Percentiles rank a stretch among this genome's conserved stretches.
phyloP scores from a whole-genome alignment of 2,888 invertebrate genomes.

The Apamea sordens region DNA sequence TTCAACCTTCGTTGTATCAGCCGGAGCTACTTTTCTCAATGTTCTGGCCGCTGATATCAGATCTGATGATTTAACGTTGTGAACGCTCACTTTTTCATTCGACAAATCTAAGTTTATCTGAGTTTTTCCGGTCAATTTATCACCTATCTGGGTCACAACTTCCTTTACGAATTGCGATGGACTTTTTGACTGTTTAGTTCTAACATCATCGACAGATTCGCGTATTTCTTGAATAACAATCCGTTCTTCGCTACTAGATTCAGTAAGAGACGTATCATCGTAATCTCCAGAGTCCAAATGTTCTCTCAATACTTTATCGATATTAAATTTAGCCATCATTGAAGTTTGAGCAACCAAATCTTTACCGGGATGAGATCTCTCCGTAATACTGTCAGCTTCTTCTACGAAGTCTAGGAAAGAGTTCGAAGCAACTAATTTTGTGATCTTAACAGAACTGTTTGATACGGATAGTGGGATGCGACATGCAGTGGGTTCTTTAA shows the following conservation, averaged over 20 bases:
- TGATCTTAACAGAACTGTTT: conserved; percentile 82
- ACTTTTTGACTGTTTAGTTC: conserved; percentile 74
- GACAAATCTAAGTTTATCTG: conserved; percentile 64
- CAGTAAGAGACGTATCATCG: conserved; percentile 84
- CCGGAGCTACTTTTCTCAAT: conserved; percentile 74
- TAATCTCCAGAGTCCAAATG: conserved; percentile 86
- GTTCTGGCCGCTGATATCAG: conserved; percentile 79
- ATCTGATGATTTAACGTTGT: conserved; percentile 82
- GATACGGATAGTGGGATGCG: conserved; percentile 82
- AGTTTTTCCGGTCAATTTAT: conserved; percentile 75
- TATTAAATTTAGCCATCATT: conserved; percentile 88
- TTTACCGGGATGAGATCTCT: conserved; percentile 80
- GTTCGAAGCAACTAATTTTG: conserved; percentile 83
- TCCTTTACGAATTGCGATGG: conserved; percentile 79
- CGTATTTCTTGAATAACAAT: conserved; percentile 77
- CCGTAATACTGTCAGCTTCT: conserved; percentile 83
- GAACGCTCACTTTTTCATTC: conserved; percentile 79
- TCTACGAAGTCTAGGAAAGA: conserved; percentile 84
- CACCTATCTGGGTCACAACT: conserved; percentile 77
- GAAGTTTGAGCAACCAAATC: conserved; percentile 83
- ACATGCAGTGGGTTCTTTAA: conserved; percentile 84
- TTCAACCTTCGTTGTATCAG: conserved; percentile 55
- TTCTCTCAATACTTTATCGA: conserved; percentile 82
- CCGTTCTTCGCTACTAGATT: conserved; percentile 85
- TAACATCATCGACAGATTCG: conserved; percentile 66